These are phyloP conservation scores for Gastrophysa polygoni DNA, from an alignment of 2,888 invertebrate species.

Conservation along the genomic window DNA sequence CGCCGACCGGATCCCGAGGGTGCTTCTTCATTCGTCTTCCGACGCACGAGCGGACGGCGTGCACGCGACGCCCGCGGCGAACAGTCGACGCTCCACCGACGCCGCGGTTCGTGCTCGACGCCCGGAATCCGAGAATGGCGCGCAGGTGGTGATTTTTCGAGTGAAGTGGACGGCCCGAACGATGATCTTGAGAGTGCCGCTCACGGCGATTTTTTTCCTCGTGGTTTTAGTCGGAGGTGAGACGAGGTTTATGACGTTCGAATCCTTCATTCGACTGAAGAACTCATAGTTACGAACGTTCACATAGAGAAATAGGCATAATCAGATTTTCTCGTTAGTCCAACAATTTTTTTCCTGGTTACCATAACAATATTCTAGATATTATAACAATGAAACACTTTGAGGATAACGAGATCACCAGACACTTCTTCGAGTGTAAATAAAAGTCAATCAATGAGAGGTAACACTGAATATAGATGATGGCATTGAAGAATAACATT, in stretches of 20 bases:
- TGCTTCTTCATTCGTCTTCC: slow-evolving; percentile 26
- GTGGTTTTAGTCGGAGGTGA: slow-evolving; percentile 17
- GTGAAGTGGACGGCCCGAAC: slow-evolving; percentile 18
- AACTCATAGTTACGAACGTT: too few relatives aligned
- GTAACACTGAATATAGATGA: too few relatives aligned
- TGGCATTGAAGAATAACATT: too few relatives aligned
- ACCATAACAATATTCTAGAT: too few relatives aligned
- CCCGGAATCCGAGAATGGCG: not conserved
- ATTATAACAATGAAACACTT: too few relatives aligned
- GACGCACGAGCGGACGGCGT: not conserved
- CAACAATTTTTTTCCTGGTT: too few relatives aligned
- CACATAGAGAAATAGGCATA: too few relatives aligned
- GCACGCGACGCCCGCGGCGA: not conserved
- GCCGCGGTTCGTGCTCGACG: not conserved
- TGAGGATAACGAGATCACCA: too few relatives aligned
- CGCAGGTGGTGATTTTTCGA: not conserved
- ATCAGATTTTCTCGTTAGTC: too few relatives aligned
- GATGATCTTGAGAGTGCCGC: slow-evolving; percentile 17
- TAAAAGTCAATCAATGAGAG: too few relatives aligned
- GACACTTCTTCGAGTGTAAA: too few relatives aligned
- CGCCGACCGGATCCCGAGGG: not conserved
- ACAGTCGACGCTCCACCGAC: not conserved
- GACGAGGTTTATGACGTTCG: not conserved
- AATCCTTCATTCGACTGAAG: too few relatives aligned
- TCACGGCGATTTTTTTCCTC: slow-evolving; percentile 14